Evolutionary conservation across 2,888 invertebrate genomes (phyloP).

Genomic region (Leucoma salicis): DNA sequence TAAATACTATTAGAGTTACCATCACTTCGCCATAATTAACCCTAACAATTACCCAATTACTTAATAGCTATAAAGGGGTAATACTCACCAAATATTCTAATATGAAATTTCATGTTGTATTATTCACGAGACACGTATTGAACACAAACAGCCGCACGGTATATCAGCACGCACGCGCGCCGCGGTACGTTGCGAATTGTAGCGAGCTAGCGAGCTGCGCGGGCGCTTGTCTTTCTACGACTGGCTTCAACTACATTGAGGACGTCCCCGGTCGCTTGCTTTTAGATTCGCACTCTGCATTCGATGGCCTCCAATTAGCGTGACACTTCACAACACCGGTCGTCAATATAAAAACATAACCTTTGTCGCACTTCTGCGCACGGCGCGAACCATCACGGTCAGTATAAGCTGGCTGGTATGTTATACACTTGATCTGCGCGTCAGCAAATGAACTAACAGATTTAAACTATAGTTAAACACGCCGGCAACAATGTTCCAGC

Average conservation of each 20-base stretch:
- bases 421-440: no score
- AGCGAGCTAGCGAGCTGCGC: slow-evolving; percentile 53
- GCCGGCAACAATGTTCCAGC: no score
- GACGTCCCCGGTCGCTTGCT: slow-evolving; percentile 27
- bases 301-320: slow-evolving; percentile 56
- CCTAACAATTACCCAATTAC: no score
- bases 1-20: no score
- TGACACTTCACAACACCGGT: slow-evolving; percentile 57
- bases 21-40: no score
- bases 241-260: slow-evolving; percentile 43
- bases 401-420: neutral
- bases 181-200: slow-evolving; percentile 33
- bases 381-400: neutral
- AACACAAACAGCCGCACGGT: slow-evolving; percentile 45
- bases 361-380: no score
- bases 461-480: no score
- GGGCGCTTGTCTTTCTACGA: slow-evolving; percentile 62
- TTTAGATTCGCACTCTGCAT: slow-evolving; percentile 45
- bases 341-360: slow-evolving; percentile 41
- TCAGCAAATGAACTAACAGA: no score
- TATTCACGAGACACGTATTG: slow-evolving; percentile 42
- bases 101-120: slow-evolving; percentile 61
- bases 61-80: neutral
- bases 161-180: slow-evolving; percentile 38
- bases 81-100: slow-evolving; percentile 71